Evolutionary conservation across 2,113 vertebrate genomes (phyloP).

Genomic region (Nansenia antarctica): DNA sequence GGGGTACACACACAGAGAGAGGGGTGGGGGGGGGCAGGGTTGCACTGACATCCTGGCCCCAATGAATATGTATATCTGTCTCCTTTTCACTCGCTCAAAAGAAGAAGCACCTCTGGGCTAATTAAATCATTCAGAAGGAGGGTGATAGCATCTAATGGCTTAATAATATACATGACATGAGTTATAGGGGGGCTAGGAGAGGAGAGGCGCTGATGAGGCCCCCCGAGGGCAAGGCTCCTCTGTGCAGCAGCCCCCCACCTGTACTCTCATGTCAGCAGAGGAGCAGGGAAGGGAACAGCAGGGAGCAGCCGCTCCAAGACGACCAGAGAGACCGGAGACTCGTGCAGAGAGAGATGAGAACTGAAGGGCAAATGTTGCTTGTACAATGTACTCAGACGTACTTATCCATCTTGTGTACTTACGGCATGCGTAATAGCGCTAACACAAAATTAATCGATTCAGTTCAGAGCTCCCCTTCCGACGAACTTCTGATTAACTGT

Average conservation of each 20-base stretch:
- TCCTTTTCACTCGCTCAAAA: constrained; percentile 53
- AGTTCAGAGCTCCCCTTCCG: too few relatives aligned
- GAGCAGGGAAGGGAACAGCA: neutral
- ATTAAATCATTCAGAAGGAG: constrained; percentile 62
- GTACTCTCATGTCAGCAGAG: neutral
- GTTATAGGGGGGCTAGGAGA: constrained; percentile 25
- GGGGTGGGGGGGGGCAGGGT: neutral
- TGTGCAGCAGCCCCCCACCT: constrained; percentile 28
- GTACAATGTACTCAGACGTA: too few relatives aligned
- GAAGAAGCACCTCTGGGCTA: constrained; percentile 61
- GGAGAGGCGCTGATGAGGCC: neutral
- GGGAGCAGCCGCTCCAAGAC: neutral
- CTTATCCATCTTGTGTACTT: too few relatives aligned
- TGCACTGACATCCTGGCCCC: constrained; percentile 36
- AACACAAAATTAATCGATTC: too few relatives aligned
- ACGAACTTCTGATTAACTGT: too few relatives aligned
- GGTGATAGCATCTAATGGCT: constrained; percentile 72
- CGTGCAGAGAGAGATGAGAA: too few relatives aligned
- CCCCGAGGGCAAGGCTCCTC: constrained; percentile 26
- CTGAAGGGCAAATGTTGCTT: too few relatives aligned
- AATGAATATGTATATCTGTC: constrained; percentile 66
- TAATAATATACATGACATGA: constrained; percentile 71
- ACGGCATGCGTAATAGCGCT: too few relatives aligned
- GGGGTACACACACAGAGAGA: too few relatives aligned
- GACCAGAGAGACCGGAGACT: neutral